Evolutionary conservation across 1,140 invertebrate genomes (phyloP), one percentile per base, ranked within the genome.

Genomic region (Drosophila ironensis): DNA sequence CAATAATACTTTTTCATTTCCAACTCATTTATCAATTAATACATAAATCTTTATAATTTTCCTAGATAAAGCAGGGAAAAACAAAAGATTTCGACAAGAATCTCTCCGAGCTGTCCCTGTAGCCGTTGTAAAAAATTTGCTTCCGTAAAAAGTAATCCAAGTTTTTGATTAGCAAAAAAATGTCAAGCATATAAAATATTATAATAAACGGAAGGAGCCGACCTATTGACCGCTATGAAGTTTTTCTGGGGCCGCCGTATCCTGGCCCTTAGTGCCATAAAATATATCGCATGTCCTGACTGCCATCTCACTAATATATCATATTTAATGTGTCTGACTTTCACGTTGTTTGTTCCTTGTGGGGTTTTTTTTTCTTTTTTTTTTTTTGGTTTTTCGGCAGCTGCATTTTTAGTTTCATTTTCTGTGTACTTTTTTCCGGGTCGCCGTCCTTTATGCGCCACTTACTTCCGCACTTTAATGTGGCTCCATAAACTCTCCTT

Each of bases 251-350:
- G 37, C 12, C 30, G 37, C 20, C 44, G 60, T 50, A 70, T 59
- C 66, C 66, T 69, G 24, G n/a, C 19, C 69, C 40, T 41, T 14
- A 16, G 25, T 28, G 50, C 46, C 70, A 73, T 80, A 73, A 84
- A 82, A 66, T 53, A 73, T 82, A 82, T 82, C 73, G 84, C 45
- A 38, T 72, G 73, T 70, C 46, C 69, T 66, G 68, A 67, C 78
- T 77, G 73, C 69, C 63, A 72, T 78, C 69, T 48, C 38, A 37
- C 78, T 57, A 82, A 82, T 82, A 82, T 84, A 82, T 82, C 78
- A 82, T 82, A 77, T 82, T 82, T 82, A 82, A 82, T 82, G 78
- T 77, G 78, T 82, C 77, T 82, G 78, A 77, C 54, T 68, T 56
- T 68, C 54, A 66, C 56, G 47, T 66, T 72, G 60, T 51, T 75